phyloP scores from a whole-genome alignment of 2,113 vertebrate genomes.

The Aptenodytes forsteri region DNA sequence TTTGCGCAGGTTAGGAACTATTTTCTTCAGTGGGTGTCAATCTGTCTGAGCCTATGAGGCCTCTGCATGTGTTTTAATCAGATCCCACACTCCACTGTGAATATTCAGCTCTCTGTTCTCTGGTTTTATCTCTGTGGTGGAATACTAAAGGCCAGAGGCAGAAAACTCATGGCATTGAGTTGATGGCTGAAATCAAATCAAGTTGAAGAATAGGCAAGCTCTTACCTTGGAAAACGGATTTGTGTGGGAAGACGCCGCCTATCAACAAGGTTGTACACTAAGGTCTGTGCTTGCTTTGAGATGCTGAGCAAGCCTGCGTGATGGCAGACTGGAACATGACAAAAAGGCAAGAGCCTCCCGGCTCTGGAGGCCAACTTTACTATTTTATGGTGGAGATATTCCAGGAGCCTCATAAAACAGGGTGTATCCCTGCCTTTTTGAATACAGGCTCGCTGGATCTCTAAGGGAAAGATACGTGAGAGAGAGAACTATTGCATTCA shows the following conservation, averaged over 20 bases:
- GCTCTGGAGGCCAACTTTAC: background rate
- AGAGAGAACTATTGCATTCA: background rate
- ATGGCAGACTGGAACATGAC: background rate
- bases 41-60: background rate
- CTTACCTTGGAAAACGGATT: background rate
- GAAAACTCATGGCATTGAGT: background rate
- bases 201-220: background rate
- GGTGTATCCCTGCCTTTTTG: background rate
- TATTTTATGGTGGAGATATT: background rate
- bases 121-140: background rate
- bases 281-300: background rate
- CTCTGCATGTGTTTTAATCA: background rate
- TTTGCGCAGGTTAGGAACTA: background rate
- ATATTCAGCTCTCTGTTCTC: background rate
- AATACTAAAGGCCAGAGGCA: background rate
- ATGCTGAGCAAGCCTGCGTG: background rate
- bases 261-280: background rate
- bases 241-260: background rate
- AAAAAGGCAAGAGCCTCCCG: background rate
- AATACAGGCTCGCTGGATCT: background rate
- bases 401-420: background rate
- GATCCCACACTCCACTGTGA: background rate
- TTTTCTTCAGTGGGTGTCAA: background rate
- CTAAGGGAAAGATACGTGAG: background rate
- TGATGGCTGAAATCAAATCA: background rate